These are phyloP conservation scores for Pycnonotus jocosus DNA, from an alignment of 2,113 vertebrate genomes.

Conservation along the genomic window DNA sequence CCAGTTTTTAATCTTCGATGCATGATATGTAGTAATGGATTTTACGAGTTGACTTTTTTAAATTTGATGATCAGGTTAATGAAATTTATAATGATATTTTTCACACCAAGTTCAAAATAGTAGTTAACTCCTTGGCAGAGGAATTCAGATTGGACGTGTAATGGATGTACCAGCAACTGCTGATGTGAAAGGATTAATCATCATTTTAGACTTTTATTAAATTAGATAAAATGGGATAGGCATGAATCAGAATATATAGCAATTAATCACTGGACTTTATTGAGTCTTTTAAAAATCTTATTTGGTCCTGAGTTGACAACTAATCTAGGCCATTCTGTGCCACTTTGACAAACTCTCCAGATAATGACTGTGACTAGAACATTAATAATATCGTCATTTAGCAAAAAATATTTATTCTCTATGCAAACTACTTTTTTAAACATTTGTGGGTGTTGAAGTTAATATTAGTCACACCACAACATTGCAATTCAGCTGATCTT, in stretches of 20 bases:
- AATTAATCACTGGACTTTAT: slow-evolving; percentile 59
- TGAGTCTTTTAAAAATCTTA: slow-evolving; percentile 57
- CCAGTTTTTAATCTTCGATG: slow-evolving; percentile 66
- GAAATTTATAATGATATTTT: slow-evolving; percentile 68
- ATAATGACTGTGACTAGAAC: slow-evolving; percentile 13
- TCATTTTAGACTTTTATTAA: slow-evolving; percentile 66
- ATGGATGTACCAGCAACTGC: slow-evolving; percentile 60
- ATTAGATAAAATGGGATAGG: slow-evolving; percentile 67
- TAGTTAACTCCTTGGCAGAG: slow-evolving; percentile 66
- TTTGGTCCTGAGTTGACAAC: slow-evolving; percentile 48
- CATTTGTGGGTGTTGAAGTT: background rate
- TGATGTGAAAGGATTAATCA: slow-evolving; percentile 61
- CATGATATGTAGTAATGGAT: slow-evolving; percentile 69
- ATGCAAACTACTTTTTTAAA: background rate
- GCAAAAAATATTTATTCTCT: background rate
- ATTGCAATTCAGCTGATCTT: background rate
- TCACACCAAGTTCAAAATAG: slow-evolving; percentile 66
- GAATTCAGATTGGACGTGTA: slow-evolving; percentile 59
- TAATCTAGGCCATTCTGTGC: slow-evolving; percentile 41
- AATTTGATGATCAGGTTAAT: slow-evolving; percentile 68
- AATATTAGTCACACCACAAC: background rate
- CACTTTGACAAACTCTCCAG: slow-evolving; percentile 38
- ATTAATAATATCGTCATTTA: background rate
- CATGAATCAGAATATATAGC: slow-evolving; percentile 57
- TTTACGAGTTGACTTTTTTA: slow-evolving; percentile 68